These are phyloP conservation scores for Drosophila ficusphila DNA, from an alignment of 1,140 invertebrate species.

Conservation along the genomic window DNA sequence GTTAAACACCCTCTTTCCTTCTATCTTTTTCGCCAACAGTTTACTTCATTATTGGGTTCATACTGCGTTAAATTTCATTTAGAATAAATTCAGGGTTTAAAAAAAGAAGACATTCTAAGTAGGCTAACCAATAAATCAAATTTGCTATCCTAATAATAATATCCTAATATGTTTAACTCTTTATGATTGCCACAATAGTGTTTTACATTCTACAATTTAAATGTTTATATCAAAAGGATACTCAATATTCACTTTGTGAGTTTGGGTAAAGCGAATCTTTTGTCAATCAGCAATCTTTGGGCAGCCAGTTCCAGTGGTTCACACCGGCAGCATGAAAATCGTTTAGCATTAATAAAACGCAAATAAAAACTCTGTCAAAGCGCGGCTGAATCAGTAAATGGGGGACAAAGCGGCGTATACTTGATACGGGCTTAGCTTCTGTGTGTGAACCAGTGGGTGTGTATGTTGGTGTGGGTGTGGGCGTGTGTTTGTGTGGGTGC, in stretches of 20 bases:
- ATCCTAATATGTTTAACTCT: no score
- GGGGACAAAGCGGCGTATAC: slow-evolving; percentile 58
- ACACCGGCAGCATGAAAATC: slow-evolving; percentile 33
- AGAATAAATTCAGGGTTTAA: no score
- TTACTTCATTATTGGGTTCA: not conserved
- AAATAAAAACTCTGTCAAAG: slow-evolving; percentile 65
- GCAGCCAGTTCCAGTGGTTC: slow-evolving; percentile 8
- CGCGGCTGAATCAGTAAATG: slow-evolving; percentile 36
- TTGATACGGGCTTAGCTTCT: slow-evolving; percentile 41
- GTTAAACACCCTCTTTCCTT: slow-evolving; percentile 16
- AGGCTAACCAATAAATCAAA: no score
- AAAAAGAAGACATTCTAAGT: no score
- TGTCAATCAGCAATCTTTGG: slow-evolving; percentile 30
- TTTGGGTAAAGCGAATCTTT: not conserved
- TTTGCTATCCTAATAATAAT: no score
- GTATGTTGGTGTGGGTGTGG: not conserved
- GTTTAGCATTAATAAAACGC: slow-evolving; percentile 66
- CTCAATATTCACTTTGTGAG: no score
- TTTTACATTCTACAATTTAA: no score
- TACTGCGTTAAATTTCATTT: no score
- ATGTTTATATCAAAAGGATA: not conserved
- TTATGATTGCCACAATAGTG: no score
- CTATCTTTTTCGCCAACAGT: not conserved
- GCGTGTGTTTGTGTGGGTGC: not conserved
- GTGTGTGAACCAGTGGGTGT: not conserved